Percentiles rank a stretch among this genome's conserved stretches.
Evolutionary conservation across 92 coral and sea anemone species (phyloP).

Genomic region (Blastomussa wellsi): DNA sequence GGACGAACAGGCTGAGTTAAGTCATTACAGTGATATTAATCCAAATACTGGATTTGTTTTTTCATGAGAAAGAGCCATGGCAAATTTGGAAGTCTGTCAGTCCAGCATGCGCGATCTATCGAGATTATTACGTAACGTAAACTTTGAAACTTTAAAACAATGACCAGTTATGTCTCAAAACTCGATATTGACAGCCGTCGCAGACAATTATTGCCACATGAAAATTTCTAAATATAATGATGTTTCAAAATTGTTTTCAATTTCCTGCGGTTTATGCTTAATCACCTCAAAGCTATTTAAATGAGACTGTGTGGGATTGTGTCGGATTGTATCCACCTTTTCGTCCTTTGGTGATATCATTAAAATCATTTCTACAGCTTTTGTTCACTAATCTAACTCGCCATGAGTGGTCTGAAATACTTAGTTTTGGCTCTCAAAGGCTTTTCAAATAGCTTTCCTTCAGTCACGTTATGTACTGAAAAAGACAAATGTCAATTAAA

Average conservation of each 20-base stretch:
- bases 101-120: background rate
- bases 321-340: background rate
- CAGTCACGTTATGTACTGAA: background rate
- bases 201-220: background rate
- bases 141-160: background rate
- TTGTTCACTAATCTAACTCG: background rate
- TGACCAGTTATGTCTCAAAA: background rate
- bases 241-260: slow-evolving; percentile 4
- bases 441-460: background rate
- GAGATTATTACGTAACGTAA: background rate
- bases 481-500: background rate
- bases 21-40: background rate
- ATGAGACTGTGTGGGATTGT: background rate
- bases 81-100: background rate
- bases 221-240: background rate
- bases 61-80: background rate
- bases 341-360: background rate
- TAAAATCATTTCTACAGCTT: background rate
- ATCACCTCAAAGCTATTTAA: background rate
- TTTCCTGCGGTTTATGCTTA: background rate
- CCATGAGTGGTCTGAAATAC: background rate
- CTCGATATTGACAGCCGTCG: background rate
- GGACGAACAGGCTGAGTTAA: background rate
- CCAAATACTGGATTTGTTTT: background rate
- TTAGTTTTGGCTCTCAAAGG: background rate